Conservation (phyloP, 2,888 invertebrate species). For the Diadromus collaris region DNA sequence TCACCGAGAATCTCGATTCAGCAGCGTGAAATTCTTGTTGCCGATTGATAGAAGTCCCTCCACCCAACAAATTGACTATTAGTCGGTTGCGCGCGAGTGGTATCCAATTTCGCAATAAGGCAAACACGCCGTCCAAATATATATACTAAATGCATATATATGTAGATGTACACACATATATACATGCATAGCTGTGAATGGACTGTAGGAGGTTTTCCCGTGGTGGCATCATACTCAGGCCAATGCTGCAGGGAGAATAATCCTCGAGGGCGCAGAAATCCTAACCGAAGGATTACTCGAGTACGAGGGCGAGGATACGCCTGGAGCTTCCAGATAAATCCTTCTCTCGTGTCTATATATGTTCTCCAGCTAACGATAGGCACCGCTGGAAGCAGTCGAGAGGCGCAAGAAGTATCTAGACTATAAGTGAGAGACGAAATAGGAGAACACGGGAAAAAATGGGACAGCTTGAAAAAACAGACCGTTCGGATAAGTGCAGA, state of each 20-base stretch:
- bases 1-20: not conserved
- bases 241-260: constrained; percentile 27
- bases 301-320: constrained; percentile 47
- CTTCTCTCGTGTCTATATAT: constrained; percentile 3
- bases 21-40: constrained; percentile 12
- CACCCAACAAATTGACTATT: constrained; percentile 42
- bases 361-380: not conserved
- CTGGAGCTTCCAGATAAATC: constrained; percentile 34
- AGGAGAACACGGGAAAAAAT: not conserved
- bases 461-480: no score
- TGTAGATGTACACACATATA: constrained; percentile 14
- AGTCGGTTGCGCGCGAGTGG: constrained; percentile 27
- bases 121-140: constrained; percentile 28
- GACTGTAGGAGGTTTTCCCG: constrained; percentile 7
- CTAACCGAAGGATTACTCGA: constrained; percentile 51
- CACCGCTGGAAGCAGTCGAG: constrained; percentile 13
- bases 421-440: not conserved
- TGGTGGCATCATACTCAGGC: not conserved
- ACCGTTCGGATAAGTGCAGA: no score
- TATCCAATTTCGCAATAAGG: constrained; percentile 37
- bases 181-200: constrained; percentile 3
- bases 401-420: constrained; percentile 1
- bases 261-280: constrained; percentile 44
- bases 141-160: not conserved
- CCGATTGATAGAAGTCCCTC: constrained; percentile 26